Conservation (phyloP, 2,888 invertebrate species). For the Stictocephala bisonia region DNA sequence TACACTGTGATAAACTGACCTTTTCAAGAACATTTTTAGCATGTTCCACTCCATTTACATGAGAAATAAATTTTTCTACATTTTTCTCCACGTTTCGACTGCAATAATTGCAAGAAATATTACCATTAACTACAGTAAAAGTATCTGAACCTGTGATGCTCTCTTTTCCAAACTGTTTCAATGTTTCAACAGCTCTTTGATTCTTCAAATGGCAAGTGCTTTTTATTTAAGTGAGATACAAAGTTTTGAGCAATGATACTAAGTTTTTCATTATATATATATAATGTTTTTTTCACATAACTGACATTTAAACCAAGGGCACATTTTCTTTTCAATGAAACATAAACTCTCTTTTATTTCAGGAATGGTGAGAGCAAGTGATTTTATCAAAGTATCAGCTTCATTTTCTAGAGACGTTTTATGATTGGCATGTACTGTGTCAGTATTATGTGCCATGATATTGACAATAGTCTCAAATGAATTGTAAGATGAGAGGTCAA, state of each 20-base stretch:
- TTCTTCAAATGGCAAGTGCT: background rate
- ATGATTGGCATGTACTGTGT: background rate
- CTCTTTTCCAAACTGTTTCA: background rate
- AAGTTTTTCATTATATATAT: background rate
- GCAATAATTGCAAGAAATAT: slow-evolving; percentile 19
- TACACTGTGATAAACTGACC: too few species aligned
- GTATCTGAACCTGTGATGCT: background rate
- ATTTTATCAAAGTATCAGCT: background rate
- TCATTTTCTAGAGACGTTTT: background rate
- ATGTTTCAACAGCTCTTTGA: slow-evolving; percentile 5
- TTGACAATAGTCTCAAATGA: slow-evolving; percentile 17
- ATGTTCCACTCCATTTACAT: slow-evolving; percentile 21
- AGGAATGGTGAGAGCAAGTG: background rate
- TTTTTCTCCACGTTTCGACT: background rate
- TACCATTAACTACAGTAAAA: slow-evolving; percentile 8
- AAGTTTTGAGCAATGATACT: slow-evolving; percentile 1
- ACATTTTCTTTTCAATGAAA: slow-evolving; percentile 11
- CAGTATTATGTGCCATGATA: slow-evolving; percentile 18
- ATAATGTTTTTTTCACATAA: background rate
- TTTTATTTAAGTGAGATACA: background rate
- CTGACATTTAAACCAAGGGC: slow-evolving; percentile 9
- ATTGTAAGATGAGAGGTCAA: background rate
- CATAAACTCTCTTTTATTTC: slow-evolving; percentile 1
- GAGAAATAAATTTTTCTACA: slow-evolving; percentile 8
- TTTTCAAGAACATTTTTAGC: background rate